Evolutionary conservation across 2,113 vertebrate genomes (phyloP).

Genomic region (Podarcis raffonei): DNA sequence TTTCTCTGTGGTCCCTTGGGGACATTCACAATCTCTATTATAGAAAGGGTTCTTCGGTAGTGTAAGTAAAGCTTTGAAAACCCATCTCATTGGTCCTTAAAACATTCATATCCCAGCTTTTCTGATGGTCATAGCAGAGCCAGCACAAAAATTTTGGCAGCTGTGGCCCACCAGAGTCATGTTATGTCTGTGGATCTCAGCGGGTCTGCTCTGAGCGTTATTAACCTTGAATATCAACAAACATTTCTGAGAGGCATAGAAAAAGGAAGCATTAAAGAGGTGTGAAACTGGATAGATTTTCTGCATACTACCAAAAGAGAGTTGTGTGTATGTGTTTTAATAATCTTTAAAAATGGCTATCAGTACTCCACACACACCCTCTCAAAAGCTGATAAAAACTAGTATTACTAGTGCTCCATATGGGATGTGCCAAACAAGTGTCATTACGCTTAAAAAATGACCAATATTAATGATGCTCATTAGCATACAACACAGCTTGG

Average conservation of each 20-base stretch:
- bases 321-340: constrained; percentile 11
- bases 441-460: constrained; percentile 52
- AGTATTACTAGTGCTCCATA: constrained; percentile 22
- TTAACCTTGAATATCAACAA: neutral
- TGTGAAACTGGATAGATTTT: neutral
- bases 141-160: too few relatives aligned
- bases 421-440: constrained; percentile 25
- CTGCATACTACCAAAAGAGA: neutral
- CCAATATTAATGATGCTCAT: constrained; percentile 49
- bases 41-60: constrained; percentile 18
- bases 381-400: constrained; percentile 23
- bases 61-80: constrained; percentile 39
- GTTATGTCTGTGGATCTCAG: too few relatives aligned
- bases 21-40: constrained; percentile 20
- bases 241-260: neutral
- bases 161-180: too few relatives aligned
- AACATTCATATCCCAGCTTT: constrained; percentile 36
- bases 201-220: too few relatives aligned
- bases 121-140: constrained; percentile 11
- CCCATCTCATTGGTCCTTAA: constrained; percentile 44
- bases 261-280: neutral
- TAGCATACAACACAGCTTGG: constrained; percentile 45
- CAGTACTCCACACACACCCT: neutral
- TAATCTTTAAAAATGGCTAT: constrained; percentile 35
- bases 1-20: constrained; percentile 3